Percentiles rank a stretch among this genome's conserved stretches.
Evolutionary conservation across 2,113 vertebrate genomes (phyloP).

Genomic region (Cyanocitta stelleri): DNA sequence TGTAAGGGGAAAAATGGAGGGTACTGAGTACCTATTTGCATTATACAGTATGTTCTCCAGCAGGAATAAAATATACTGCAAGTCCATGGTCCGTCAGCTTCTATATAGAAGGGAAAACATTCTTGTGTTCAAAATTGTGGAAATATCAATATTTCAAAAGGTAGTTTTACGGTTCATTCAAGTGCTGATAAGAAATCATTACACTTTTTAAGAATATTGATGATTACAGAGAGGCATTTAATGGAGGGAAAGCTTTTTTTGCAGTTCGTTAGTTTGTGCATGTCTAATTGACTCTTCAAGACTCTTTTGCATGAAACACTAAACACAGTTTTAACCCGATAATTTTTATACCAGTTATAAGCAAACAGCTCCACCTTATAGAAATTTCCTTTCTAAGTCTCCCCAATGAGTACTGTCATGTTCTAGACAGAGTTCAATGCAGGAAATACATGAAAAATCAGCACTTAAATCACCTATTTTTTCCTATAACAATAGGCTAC

Average conservation of each 20-base stretch:
- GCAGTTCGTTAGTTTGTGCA: constrained; percentile 71
- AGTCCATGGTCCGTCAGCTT: constrained; percentile 55
- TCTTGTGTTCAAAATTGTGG: constrained; percentile 70
- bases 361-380: background rate
- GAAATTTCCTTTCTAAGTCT: background rate
- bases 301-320: constrained; percentile 70
- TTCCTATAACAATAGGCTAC: background rate
- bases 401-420: background rate
- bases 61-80: constrained; percentile 25
- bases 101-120: constrained; percentile 59
- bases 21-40: background rate
- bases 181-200: constrained; percentile 78
- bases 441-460: background rate
- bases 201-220: constrained; percentile 75
- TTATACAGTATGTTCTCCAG: background rate
- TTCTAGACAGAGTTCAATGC: background rate
- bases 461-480: background rate
- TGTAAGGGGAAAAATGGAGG: background rate
- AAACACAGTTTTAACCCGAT: constrained; percentile 45
- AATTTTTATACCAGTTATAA: constrained; percentile 10
- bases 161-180: constrained; percentile 78
- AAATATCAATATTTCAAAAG: constrained; percentile 83
- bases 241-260: constrained; percentile 73
- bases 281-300: constrained; percentile 75
- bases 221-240: constrained; percentile 68